Percentiles rank a stretch among this genome's conserved stretches.
phyloP scores from a whole-genome alignment of 2,113 vertebrate genomes.

The Peromyscus leucopus region DNA sequence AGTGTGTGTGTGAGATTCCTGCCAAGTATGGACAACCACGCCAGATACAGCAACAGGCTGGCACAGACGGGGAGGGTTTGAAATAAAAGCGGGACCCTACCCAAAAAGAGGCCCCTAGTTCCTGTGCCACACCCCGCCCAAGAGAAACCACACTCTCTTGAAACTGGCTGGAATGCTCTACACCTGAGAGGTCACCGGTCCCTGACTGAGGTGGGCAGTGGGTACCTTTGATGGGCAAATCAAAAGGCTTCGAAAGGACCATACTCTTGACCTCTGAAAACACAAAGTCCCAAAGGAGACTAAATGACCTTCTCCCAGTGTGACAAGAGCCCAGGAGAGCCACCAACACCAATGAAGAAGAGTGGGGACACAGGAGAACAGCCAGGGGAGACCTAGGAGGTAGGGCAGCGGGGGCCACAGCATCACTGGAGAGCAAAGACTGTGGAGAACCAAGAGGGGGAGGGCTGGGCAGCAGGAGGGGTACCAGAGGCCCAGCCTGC shows the following conservation, averaged over 20 bases:
- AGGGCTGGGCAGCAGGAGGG: accelerated
- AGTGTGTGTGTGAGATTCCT: accelerated
- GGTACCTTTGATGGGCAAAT: not conserved
- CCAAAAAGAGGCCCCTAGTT: not conserved
- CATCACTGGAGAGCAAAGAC: not conserved
- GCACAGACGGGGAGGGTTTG: not conserved
- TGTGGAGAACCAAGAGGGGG: not conserved
- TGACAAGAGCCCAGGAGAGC: not conserved
- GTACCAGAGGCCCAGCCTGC: not conserved
- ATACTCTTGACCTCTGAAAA: not conserved
- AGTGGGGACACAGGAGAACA: not conserved
- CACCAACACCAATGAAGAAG: not conserved
- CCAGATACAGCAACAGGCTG: not conserved
- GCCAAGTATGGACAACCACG: accelerated
- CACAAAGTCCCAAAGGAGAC: not conserved
- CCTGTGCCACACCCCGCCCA: accelerated
- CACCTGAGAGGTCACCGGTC: not conserved
- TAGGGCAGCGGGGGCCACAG: not conserved
- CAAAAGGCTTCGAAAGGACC: not conserved
- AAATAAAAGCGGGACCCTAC: not conserved
- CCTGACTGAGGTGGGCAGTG: accelerated
- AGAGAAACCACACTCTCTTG: not conserved
- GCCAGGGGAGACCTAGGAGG: not conserved
- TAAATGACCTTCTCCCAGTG: not conserved
- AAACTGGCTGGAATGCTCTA: not conserved